These are phyloP conservation scores for Brevimyrus niger DNA, from an alignment of 2,113 vertebrate species.

Conservation along the genomic window DNA sequence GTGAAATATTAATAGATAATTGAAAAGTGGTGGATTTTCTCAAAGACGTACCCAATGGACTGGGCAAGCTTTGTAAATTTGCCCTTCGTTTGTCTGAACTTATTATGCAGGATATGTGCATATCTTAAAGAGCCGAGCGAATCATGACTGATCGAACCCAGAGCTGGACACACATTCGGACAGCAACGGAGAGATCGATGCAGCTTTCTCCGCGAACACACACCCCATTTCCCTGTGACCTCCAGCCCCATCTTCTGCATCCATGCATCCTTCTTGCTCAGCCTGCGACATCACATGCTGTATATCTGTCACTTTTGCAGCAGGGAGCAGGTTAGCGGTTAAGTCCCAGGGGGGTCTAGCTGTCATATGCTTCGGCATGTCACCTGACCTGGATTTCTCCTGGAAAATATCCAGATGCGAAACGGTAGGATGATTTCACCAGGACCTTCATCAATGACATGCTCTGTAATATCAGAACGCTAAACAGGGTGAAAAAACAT, in stretches of 20 bases:
- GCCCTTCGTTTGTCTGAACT: background rate
- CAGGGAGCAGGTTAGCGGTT: background rate
- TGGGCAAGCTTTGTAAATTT: background rate
- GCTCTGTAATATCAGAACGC: background rate
- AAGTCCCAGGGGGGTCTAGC: background rate
- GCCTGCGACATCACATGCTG: background rate
- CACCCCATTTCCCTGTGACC: background rate
- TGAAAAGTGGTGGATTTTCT: too few species aligned
- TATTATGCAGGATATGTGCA: background rate
- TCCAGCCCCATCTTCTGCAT: background rate
- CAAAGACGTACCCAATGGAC: background rate
- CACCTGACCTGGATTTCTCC: background rate
- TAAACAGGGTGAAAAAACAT: background rate
- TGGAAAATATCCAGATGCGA: background rate
- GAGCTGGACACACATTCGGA: too few species aligned
- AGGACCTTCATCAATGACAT: background rate
- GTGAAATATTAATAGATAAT: too few species aligned
- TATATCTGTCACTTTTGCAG: background rate
- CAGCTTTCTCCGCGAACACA: background rate
- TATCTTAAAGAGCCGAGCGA: background rate
- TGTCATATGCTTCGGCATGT: background rate
- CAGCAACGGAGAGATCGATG: background rate
- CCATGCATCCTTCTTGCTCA: background rate
- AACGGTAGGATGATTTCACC: background rate
- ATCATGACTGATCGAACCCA: background rate